These are phyloP conservation scores for Epinephelus malabaricus DNA, from an alignment of 2,797 vertebrate genomes.

Conservation along the genomic window DNA sequence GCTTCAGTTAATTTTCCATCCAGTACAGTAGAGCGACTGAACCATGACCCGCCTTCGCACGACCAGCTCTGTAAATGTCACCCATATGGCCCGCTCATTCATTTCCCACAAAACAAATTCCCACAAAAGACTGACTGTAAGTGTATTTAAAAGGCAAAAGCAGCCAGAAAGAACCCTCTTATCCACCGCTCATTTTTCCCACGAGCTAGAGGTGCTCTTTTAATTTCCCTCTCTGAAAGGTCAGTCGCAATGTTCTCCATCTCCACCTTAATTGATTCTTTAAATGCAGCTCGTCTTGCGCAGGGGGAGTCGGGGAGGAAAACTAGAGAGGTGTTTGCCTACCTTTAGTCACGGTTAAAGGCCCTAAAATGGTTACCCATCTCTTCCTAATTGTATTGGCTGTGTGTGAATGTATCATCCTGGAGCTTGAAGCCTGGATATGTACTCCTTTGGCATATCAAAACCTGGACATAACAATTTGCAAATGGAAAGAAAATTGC, in stretches of 20 bases:
- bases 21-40: constrained; percentile 76
- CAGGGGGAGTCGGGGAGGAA: constrained; percentile 46
- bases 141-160: constrained; percentile 86
- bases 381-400: constrained; percentile 59
- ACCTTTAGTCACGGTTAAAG: constrained; percentile 73
- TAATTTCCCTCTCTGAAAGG: constrained; percentile 86
- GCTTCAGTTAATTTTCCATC: constrained; percentile 78
- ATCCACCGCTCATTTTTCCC: constrained; percentile 77
- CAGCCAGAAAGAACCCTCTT: constrained; percentile 79
- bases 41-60: constrained; percentile 72
- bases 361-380: constrained; percentile 61
- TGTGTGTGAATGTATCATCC: constrained; percentile 53
- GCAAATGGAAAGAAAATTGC: constrained; percentile 63
- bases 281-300: constrained; percentile 80
- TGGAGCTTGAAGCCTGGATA: constrained; percentile 40
- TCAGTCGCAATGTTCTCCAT: constrained; percentile 85
- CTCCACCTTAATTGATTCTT: constrained; percentile 87
- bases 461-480: constrained; percentile 60
- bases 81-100: constrained; percentile 74
- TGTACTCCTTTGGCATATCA: constrained; percentile 54
- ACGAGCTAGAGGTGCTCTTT: constrained; percentile 86
- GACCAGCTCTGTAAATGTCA: constrained; percentile 82
- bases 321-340: constrained; percentile 69
- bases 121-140: constrained; percentile 78
- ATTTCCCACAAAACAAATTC: constrained; percentile 83